Evolutionary conservation across 1,140 invertebrate genomes (phyloP), one percentile per base, ranked within the genome.

Genomic region (Drosophila lowei): DNA sequence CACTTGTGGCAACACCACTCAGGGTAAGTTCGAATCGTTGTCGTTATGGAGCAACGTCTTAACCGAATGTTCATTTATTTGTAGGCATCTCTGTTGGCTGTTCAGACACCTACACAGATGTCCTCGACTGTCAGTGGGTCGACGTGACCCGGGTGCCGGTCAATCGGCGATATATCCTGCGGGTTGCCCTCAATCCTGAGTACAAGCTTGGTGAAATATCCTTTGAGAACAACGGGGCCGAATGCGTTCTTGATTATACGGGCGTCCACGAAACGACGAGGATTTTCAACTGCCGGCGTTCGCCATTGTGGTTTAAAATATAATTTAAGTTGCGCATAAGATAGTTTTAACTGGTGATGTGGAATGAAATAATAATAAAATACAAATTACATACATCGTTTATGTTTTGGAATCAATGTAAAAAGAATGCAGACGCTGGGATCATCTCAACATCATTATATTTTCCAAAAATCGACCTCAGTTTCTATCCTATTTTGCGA

Each of bases 91-190:
- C 96, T 2, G 95, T 98, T 0, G 98, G 98, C 61, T 99, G 98
- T 90, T 96, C 96, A 1, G 98, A 99, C 88, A 95, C 97, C 54
- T 99, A 99, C 90, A 94, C 95, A 68, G 95, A 96, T 83, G 97
- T 97, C 77, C 96, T 99, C 42, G 98, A 99, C 91, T 99, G 98
- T 86, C 98, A 99, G 90, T 99, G 98, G 98, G 96, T 99, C 18
- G 98, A 99, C 90, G 97, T 99, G 6, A 96, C 97, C 0, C 97
- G 98, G 64, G 92, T 99, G 2, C 92, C 93, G 4, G 94, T 96
- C 0, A 98, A 98, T 57, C 91, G 94, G 8, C 98, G 98, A 79
- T 96, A 94, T 2, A 89, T 89, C 52, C 94, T 99, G 65, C 97
- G 97, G 92, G 97, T 98, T 54, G 93, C 95, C 1, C 94, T 97